Evolutionary conservation across 2,888 invertebrate species (phyloP).

Genomic region (Volucella bombylans): DNA sequence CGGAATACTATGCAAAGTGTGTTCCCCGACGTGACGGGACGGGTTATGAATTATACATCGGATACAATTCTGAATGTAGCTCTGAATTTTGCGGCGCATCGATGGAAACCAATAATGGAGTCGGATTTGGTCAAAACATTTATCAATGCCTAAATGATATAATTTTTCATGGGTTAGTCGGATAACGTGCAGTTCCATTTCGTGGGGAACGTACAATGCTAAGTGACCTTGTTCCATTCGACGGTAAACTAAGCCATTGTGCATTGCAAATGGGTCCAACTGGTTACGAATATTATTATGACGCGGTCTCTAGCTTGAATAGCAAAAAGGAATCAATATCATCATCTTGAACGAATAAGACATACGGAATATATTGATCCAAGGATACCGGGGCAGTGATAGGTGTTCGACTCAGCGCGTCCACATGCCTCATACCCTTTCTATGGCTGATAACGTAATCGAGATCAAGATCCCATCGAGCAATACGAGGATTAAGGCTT

Average conservation of each 20-base stretch:
- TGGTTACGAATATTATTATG: neutral
- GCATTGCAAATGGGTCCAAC: conserved; percentile 18
- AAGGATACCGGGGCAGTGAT: no score
- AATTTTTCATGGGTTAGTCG: conserved; percentile 19
- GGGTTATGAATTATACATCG: conserved; percentile 25
- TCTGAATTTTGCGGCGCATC: neutral
- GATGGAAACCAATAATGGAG: conserved; percentile 33
- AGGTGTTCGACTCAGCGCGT: no score
- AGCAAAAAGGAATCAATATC: no score
- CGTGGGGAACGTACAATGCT: conserved; percentile 14
- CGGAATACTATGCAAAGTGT: conserved; percentile 43
- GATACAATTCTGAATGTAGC: conserved; percentile 26
- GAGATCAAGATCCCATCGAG: no score
- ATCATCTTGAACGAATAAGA: no score
- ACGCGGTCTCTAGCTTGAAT: no score
- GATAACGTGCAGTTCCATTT: conserved; percentile 18
- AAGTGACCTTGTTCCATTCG: conserved; percentile 23
- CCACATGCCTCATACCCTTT: no score
- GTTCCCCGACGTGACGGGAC: conserved; percentile 69
- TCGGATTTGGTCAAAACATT: conserved; percentile 15
- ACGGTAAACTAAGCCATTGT: conserved; percentile 35
- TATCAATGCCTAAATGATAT: conserved; percentile 5
- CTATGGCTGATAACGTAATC: no score
- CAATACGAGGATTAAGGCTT: no score
- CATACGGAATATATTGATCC: no score